Conservation (phyloP, 2,888 invertebrate species). For the Sphaerophoria taeniata region DNA sequence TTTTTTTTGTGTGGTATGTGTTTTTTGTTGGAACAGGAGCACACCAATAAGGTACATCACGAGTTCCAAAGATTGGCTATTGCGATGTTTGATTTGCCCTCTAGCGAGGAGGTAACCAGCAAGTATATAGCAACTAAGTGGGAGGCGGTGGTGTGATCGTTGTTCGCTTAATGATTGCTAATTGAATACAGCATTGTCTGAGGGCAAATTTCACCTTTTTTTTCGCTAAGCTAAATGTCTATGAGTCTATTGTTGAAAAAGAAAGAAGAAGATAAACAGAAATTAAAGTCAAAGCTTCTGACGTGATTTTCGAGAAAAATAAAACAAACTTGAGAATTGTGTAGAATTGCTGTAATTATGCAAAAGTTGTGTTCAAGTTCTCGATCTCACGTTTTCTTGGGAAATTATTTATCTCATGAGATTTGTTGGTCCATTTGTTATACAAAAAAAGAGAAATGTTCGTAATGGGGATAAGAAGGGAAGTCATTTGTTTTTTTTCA, state of each 20-base stretch:
- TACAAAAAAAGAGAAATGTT: background rate
- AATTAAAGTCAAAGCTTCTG: background rate
- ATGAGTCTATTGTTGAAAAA: constrained; percentile 30
- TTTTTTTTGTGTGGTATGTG: background rate
- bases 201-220: constrained; percentile 16
- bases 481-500: background rate
- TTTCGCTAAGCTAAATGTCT: constrained; percentile 4
- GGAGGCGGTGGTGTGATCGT: constrained; percentile 64
- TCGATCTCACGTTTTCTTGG: constrained; percentile 48
- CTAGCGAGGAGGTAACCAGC: constrained; percentile 6
- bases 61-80: constrained; percentile 18
- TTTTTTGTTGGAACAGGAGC: constrained; percentile 42
- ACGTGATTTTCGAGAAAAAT: constrained; percentile 30
- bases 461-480: background rate
- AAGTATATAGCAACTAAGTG: constrained; percentile 18
- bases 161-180: constrained; percentile 61
- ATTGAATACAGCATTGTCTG: constrained; percentile 52
- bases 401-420: constrained; percentile 12
- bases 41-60: constrained; percentile 17
- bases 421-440: constrained; percentile 1
- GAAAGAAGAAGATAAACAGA: constrained; percentile 11
- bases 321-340: background rate
- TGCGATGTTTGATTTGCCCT: constrained; percentile 57
- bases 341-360: constrained; percentile 27
- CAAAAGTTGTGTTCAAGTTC: constrained; percentile 17